phyloP scores from a whole-genome alignment of 2,797 vertebrate species.

The Phoeniculus purpureus region DNA sequence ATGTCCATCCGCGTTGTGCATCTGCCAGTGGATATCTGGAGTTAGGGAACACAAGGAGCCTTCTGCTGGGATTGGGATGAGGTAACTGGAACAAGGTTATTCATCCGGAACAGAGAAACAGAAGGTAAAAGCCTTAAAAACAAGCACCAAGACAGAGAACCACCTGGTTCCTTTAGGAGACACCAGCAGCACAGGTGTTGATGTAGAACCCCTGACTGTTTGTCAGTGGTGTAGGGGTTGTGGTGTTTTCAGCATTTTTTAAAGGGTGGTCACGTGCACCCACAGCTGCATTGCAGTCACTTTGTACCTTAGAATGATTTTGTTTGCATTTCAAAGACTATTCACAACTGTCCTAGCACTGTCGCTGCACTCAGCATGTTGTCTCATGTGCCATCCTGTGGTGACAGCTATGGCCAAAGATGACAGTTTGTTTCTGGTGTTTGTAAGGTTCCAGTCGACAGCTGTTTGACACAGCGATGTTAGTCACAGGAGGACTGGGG shows the following conservation, averaged over 20 bases:
- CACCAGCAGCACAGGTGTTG: not conserved
- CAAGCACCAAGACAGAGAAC: not conserved
- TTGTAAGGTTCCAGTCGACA: not conserved
- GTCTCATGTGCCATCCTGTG: constrained; percentile 18
- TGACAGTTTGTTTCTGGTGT: not conserved
- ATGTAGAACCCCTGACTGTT: not conserved
- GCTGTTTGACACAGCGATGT: fast-evolving
- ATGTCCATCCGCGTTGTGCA: fast-evolving
- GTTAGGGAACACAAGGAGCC: not conserved
- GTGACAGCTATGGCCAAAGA: not conserved
- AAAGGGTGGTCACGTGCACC: not conserved
- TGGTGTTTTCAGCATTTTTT: not conserved
- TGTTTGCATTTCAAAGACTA: not conserved
- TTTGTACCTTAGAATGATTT: not conserved
- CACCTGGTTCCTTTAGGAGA: not conserved
- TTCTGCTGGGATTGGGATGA: fast-evolving
- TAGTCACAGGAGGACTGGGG: not conserved
- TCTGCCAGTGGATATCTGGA: not conserved
- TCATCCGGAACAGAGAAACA: not conserved
- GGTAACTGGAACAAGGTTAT: not conserved
- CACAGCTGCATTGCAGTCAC: not conserved
- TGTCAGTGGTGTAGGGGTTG: not conserved
- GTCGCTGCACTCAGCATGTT: not conserved
- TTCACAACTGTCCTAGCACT: not conserved
- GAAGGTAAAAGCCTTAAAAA: not conserved